These are phyloP conservation scores for Gila orcuttii DNA, from an alignment of 2,113 vertebrate species.

Conservation along the genomic window DNA sequence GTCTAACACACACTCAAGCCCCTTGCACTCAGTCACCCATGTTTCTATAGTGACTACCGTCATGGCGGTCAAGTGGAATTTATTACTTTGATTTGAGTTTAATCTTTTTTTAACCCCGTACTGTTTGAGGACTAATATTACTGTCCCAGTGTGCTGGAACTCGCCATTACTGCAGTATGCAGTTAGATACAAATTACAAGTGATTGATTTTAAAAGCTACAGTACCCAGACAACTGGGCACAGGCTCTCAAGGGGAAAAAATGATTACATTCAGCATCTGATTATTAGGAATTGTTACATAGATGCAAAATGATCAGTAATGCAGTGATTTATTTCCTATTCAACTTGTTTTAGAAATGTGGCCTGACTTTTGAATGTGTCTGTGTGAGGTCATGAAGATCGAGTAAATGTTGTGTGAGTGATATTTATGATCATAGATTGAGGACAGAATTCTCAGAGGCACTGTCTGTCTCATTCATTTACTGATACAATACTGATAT, in stretches of 20 bases:
- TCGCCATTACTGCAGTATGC: not conserved
- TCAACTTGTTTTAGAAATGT: not conserved
- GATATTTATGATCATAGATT: not conserved
- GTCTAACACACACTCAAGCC: not conserved
- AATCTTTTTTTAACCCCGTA: not conserved
- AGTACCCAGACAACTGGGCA: not conserved
- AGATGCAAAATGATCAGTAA: no score
- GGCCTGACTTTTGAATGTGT: not conserved
- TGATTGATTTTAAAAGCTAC: slow-evolving; percentile 4
- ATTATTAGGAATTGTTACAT: not conserved
- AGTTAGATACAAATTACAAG: slow-evolving; percentile 2
- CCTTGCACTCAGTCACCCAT: not conserved
- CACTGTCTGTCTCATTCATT: not conserved
- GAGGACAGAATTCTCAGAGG: not conserved
- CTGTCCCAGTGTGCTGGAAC: not conserved
- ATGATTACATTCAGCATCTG: not conserved
- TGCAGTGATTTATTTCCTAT: not conserved
- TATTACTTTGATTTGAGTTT: slow-evolving; percentile 52
- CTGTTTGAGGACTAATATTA: slow-evolving; percentile 3
- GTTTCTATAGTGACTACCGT: slow-evolving; percentile 49
- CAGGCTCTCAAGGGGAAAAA: not conserved
- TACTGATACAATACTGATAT: not conserved
- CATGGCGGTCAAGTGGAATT: slow-evolving; percentile 42
- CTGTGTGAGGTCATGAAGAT: not conserved
- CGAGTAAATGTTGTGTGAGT: not conserved